These are phyloP conservation scores for Thalassarche chlororhynchos DNA, from an alignment of 2,113 vertebrate species.

Conservation along the genomic window DNA sequence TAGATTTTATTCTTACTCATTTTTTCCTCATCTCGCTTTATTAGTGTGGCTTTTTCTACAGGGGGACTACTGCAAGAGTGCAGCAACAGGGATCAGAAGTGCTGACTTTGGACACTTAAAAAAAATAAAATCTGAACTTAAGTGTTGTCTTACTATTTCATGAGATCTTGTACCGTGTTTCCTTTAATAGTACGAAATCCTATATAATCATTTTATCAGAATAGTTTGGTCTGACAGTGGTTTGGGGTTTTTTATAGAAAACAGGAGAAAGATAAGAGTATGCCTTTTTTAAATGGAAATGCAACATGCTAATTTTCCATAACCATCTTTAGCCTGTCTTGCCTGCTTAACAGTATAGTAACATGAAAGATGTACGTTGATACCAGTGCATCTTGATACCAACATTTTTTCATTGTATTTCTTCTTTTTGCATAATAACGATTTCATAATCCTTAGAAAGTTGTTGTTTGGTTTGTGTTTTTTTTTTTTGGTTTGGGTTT, in stretches of 20 bases:
- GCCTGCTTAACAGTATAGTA: not conserved
- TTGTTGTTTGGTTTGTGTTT: not conserved
- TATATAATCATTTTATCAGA: not conserved
- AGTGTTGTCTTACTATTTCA: not conserved
- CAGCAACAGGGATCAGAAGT: not conserved
- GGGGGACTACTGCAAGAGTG: not conserved
- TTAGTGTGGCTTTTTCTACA: not conserved
- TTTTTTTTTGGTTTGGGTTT: not conserved
- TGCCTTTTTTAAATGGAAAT: not conserved
- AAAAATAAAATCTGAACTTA: not conserved
- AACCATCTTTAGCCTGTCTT: not conserved
- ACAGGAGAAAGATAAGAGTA: not conserved
- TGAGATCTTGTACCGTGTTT: not conserved
- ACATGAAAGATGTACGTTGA: not conserved
- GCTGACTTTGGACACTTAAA: not conserved
- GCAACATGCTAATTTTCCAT: not conserved
- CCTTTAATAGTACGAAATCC: not conserved
- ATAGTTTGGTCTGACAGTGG: not conserved
- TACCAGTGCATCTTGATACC: not conserved
- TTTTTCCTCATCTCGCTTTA: not conserved
- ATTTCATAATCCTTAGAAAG: not conserved
- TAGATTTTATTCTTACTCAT: not conserved
- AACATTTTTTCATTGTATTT: not conserved
- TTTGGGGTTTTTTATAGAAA: not conserved
- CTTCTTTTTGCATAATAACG: not conserved